Percentiles rank a stretch among this genome's conserved stretches.
Evolutionary conservation across 2,888 invertebrate genomes (phyloP).

Genomic region (Melanotus villosus): DNA sequence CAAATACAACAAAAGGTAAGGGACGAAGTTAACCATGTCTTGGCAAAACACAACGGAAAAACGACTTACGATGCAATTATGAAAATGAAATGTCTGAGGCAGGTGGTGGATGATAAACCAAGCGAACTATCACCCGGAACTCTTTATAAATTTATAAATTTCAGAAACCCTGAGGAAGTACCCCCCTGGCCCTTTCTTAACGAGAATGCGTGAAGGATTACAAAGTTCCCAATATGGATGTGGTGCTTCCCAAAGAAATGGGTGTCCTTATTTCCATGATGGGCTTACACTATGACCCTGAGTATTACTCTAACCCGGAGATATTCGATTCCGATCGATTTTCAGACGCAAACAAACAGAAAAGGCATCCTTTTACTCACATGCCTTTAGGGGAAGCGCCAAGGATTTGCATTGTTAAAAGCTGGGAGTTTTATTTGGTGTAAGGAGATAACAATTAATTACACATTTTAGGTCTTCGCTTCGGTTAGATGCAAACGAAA

Average conservation of each 20-base stretch:
- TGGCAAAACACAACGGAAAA: slow-evolving; percentile 69
- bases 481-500: slow-evolving; percentile 51
- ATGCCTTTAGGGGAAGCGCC: no score
- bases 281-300: slow-evolving; percentile 36
- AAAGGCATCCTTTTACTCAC: no score
- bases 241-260: background rate
- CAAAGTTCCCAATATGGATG: slow-evolving; percentile 47
- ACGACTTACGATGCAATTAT: slow-evolving; percentile 72
- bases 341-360: slow-evolving; percentile 20
- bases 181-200: slow-evolving; percentile 57
- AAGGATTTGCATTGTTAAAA: slow-evolving; percentile 59
- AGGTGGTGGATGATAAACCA: slow-evolving; percentile 70
- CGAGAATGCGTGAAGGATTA: slow-evolving; percentile 55
- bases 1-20: no score
- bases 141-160: slow-evolving; percentile 15
- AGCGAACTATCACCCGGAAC: background rate
- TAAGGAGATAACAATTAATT: background rate
- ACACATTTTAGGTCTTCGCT: slow-evolving; percentile 45
- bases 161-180: slow-evolving; percentile 64
- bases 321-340: slow-evolving; percentile 45
- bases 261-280: background rate
- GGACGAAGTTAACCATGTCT: no score
- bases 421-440: background rate
- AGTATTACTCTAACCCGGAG: slow-evolving; percentile 38
- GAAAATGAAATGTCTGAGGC: slow-evolving; percentile 73